Percentiles rank a stretch among this genome's conserved stretches.
phyloP scores from a whole-genome alignment of 2,888 invertebrate genomes.

The Globia sparganii region DNA sequence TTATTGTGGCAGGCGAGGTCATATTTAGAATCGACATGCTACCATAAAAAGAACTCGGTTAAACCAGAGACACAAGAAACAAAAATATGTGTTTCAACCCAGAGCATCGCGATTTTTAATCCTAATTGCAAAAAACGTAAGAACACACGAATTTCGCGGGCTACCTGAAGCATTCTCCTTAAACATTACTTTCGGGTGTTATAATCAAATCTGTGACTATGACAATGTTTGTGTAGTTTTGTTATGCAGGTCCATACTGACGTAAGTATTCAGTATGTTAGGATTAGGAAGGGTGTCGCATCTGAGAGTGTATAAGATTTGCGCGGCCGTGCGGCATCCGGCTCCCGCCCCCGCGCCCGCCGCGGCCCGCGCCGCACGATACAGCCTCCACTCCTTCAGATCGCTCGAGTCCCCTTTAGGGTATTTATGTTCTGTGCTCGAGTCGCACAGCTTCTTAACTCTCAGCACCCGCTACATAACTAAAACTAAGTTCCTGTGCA shows the following conservation, averaged over 20 bases:
- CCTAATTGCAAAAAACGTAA: too few species aligned
- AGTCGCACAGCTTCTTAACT: constrained; percentile 12
- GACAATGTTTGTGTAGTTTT: background rate
- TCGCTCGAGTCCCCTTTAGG: constrained; percentile 17
- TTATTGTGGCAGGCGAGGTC: too few species aligned
- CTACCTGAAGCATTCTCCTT: too few species aligned
- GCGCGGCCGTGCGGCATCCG: constrained; percentile 40
- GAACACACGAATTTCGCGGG: too few species aligned
- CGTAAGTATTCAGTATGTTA: background rate
- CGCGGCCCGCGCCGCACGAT: constrained; percentile 10
- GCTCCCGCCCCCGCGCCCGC: constrained; percentile 9
- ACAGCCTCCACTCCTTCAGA: constrained; percentile 46
- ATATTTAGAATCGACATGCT: too few species aligned
- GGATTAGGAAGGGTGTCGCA: constrained; percentile 24
- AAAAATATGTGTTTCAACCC: too few species aligned
- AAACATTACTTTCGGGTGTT: background rate
- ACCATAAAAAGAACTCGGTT: too few species aligned
- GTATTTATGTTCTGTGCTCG: too few species aligned
- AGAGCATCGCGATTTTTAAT: too few species aligned
- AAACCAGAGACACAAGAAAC: too few species aligned
- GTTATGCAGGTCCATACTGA: background rate
- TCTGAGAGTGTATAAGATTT: constrained; percentile 42
- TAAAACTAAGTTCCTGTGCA: background rate
- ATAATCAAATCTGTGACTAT: background rate
- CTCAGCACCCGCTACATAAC: constrained; percentile 11